Conservation (phyloP, 2,797 vertebrate genomes). For the Sebastes iracundus region DNA sequence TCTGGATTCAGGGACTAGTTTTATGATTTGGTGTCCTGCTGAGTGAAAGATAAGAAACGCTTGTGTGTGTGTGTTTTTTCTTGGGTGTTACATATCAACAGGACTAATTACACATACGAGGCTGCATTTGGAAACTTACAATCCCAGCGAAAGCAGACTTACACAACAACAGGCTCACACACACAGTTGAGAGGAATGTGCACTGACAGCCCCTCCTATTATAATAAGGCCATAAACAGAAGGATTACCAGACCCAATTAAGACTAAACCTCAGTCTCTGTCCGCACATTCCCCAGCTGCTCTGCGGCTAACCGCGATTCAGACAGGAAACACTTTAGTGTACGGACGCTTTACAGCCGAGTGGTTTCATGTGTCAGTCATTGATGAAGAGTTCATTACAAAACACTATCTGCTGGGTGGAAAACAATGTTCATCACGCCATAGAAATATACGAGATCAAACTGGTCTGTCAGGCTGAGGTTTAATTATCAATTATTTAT, state of each 20-base stretch:
- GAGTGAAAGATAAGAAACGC: slow-evolving; percentile 29
- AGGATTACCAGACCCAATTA: slow-evolving; percentile 75
- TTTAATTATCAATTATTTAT: neutral
- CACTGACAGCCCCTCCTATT: slow-evolving; percentile 49
- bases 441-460: neutral
- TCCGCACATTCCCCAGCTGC: slow-evolving; percentile 71
- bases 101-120: slow-evolving; percentile 9
- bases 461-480: neutral
- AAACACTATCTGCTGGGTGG: slow-evolving; percentile 16
- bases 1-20: slow-evolving; percentile 12
- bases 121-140: slow-evolving; percentile 4
- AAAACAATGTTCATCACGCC: slow-evolving; percentile 1
- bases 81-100: neutral
- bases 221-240: slow-evolving; percentile 73
- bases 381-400: slow-evolving; percentile 9
- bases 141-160: neutral
- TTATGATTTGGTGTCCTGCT: slow-evolving; percentile 4
- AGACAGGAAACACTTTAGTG: slow-evolving; percentile 69
- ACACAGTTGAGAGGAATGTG: slow-evolving; percentile 60
- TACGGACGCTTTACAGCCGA: slow-evolving; percentile 30
- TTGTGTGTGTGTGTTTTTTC: neutral
- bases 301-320: slow-evolving; percentile 52
- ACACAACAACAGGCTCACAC: slow-evolving; percentile 26
- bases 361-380: slow-evolving; percentile 31
- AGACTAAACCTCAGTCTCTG: slow-evolving; percentile 69